Percentiles rank a stretch among this genome's conserved stretches.
These are phyloP conservation scores for Brienomyrus longianalis DNA, from an alignment of 2,113 vertebrate genomes.

Conservation along the genomic window DNA sequence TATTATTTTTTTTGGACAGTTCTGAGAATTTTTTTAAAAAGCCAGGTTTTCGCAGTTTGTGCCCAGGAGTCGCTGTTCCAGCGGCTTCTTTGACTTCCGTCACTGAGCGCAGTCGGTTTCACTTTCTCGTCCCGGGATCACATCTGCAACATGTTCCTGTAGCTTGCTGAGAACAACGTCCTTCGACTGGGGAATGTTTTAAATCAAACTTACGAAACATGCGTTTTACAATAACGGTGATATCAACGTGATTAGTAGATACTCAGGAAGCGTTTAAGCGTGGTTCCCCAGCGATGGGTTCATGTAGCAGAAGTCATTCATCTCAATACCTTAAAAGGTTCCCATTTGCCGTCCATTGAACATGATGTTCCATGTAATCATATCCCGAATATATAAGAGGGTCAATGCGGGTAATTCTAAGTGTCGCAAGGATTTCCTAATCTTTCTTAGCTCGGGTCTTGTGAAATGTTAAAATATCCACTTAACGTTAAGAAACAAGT, in stretches of 20 bases:
- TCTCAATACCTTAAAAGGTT: background rate
- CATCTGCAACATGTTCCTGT: background rate
- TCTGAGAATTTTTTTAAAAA: background rate
- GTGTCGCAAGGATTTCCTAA: background rate
- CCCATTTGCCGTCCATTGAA: background rate
- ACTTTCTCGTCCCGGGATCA: conserved; percentile 22
- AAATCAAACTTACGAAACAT: background rate
- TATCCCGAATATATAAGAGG: background rate
- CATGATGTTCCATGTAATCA: background rate
- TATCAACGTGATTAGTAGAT: background rate
- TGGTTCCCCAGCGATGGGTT: background rate
- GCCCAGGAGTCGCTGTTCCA: background rate
- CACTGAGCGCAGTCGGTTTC: conserved; percentile 24
- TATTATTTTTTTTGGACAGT: background rate
- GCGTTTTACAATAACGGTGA: background rate
- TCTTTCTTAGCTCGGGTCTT: background rate
- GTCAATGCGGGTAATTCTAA: background rate
- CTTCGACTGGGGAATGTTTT: background rate
- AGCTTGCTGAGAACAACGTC: background rate
- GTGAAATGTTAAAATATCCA: background rate
- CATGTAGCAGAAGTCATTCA: background rate
- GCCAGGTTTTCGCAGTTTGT: background rate
- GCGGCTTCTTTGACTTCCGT: conserved; percentile 24
- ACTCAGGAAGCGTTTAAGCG: background rate
- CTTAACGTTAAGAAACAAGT: background rate